Evolutionary conservation across 2,797 vertebrate species (phyloP).

Genomic region (Enteromius unitaeniatus): DNA sequence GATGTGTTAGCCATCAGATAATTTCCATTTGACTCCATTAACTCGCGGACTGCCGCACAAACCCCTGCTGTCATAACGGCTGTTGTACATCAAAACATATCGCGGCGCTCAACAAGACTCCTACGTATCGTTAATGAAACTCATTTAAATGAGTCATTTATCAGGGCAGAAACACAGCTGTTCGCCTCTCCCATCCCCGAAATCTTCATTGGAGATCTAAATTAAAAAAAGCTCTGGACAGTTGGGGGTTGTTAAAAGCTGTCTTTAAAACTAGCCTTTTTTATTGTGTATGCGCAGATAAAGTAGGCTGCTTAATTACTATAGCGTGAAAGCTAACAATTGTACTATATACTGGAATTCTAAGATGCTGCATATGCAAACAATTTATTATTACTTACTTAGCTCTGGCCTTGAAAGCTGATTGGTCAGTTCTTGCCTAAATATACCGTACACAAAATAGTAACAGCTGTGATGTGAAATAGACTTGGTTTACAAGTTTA

Average conservation of each 20-base stretch:
- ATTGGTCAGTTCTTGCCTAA: too few species aligned
- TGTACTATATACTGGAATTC: too few species aligned
- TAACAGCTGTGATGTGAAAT: too few species aligned
- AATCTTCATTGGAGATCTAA: constrained; percentile 53
- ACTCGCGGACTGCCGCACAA: constrained; percentile 9
- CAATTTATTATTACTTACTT: too few species aligned
- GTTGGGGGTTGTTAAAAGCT: constrained; percentile 22
- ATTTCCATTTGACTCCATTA: constrained; percentile 46
- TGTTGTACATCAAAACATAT: constrained; percentile 39
- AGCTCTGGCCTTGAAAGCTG: too few species aligned
- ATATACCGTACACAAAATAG: too few species aligned
- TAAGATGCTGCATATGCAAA: too few species aligned
- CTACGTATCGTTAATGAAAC: constrained; percentile 49
- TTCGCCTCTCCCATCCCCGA: constrained; percentile 18
- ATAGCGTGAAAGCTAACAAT: too few species aligned
- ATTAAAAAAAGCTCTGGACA: constrained; percentile 42
- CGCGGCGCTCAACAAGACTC: constrained; percentile 1
- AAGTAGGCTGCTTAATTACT: not conserved
- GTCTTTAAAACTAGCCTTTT: not conserved
- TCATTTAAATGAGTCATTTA: constrained; percentile 50
- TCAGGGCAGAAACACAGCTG: constrained; percentile 55
- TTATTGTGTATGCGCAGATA: not conserved
- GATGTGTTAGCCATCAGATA: constrained; percentile 35
- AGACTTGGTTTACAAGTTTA: too few species aligned
- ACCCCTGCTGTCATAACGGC: constrained; percentile 34